Percentiles rank a stretch among this genome's conserved stretches.
phyloP scores from a whole-genome alignment of 2,797 vertebrate species.

The Taeniopygia guttata region DNA sequence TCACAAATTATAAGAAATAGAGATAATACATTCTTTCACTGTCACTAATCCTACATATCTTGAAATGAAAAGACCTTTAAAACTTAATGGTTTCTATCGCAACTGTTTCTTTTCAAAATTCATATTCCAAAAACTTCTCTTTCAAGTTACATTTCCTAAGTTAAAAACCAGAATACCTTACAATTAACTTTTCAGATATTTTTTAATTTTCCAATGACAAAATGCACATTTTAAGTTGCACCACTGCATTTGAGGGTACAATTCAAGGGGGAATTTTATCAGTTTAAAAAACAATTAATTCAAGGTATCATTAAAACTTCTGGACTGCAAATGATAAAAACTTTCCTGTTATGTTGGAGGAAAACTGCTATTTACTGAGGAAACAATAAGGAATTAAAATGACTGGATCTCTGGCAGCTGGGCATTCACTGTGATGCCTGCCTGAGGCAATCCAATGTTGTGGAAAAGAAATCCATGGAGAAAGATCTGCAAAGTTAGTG shows the following conservation, averaged over 20 bases:
- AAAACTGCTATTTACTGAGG: background rate
- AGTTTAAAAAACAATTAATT: background rate
- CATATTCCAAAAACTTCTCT: background rate
- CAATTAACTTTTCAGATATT: background rate
- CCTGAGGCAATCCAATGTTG: background rate
- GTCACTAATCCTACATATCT: background rate
- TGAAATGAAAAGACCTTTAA: conserved; percentile 13
- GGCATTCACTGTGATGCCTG: background rate
- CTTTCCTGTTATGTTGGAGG: background rate
- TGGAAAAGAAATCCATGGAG: conserved; percentile 1
- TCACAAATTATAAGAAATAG: background rate
- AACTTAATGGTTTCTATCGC: background rate
- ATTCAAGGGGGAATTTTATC: background rate
- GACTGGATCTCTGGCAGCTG: background rate
- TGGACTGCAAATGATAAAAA: background rate
- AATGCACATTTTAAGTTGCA: background rate
- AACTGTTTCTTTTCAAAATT: conserved; percentile 20
- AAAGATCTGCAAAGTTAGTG: background rate
- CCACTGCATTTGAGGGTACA: background rate
- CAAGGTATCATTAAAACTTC: background rate
- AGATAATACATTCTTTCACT: background rate
- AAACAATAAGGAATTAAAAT: background rate
- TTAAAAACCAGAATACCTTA: background rate
- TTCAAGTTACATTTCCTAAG: background rate
- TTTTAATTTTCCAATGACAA: background rate